Percentiles rank a stretch among this genome's conserved stretches.
Evolutionary conservation across 2,797 vertebrate genomes (phyloP).

Genomic region (Syngnathus acus): DNA sequence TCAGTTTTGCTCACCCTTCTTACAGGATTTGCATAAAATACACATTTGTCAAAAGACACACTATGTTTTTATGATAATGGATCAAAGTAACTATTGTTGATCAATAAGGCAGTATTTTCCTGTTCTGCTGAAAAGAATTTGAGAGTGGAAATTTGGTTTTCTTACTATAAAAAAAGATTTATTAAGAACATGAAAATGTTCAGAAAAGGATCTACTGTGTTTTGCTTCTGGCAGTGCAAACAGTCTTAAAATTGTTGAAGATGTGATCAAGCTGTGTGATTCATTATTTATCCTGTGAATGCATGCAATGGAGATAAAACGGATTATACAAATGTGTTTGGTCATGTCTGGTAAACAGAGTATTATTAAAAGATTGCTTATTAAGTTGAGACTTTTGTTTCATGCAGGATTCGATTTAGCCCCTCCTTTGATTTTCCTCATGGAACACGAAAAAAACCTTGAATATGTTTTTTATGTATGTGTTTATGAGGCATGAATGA

Average conservation of each 20-base stretch:
- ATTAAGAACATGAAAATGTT: neutral
- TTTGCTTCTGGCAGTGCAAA: neutral
- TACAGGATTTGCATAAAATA: neutral
- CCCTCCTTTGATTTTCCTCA: constrained; percentile 38
- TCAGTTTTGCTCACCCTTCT: neutral
- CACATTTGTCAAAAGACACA: neutral
- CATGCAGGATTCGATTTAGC: constrained; percentile 35
- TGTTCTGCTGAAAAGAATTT: neutral
- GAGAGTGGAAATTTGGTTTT: neutral
- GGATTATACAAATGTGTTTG: constrained; percentile 19
- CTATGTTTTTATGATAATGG: neutral
- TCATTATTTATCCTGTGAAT: constrained; percentile 60
- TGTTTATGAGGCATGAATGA: neutral
- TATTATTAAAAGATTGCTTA: constrained; percentile 32
- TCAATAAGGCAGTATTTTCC: neutral
- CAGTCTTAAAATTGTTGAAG: neutral
- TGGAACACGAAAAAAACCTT: constrained; percentile 37
- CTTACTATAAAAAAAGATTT: neutral
- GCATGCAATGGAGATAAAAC: constrained; percentile 35
- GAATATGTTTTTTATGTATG: constrained; percentile 11
- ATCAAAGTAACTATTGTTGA: neutral
- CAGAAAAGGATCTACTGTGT: neutral
- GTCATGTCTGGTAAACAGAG: constrained; percentile 34
- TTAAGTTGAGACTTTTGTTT: constrained; percentile 31
- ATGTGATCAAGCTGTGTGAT: constrained; percentile 20